Conservation (phyloP, 2,888 invertebrate species). For the Laothoe populi region DNA sequence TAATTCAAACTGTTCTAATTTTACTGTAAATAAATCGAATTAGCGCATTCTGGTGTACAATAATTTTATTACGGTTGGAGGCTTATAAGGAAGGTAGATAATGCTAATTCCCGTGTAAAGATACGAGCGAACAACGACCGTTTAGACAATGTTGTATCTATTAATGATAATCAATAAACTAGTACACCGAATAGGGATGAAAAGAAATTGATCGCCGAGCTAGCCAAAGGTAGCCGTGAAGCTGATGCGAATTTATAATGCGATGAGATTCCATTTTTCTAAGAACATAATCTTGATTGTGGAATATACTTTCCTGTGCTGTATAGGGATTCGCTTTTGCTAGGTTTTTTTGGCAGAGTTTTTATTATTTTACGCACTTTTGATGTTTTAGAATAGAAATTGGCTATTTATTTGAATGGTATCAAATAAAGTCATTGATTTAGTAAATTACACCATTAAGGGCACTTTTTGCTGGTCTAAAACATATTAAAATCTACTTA, state of each 20-base stretch:
- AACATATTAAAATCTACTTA: no score
- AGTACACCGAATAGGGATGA: slow-evolving; percentile 19
- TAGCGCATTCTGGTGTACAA: slow-evolving; percentile 41
- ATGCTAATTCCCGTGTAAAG: slow-evolving; percentile 42
- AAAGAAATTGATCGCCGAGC: slow-evolving; percentile 21
- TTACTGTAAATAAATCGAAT: slow-evolving; percentile 51
- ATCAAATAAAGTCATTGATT: no score
- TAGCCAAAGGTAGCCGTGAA: neutral
- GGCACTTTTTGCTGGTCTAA: no score
- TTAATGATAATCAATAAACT: slow-evolving; percentile 26
- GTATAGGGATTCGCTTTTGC: neutral
- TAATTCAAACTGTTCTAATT: slow-evolving; percentile 44
- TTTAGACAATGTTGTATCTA: slow-evolving; percentile 27
- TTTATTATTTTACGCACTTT: neutral
- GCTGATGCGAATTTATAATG: slow-evolving; percentile 18
- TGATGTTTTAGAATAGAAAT: neutral
- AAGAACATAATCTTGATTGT: slow-evolving; percentile 3
- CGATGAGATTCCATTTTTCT: slow-evolving; percentile 16
- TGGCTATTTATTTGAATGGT: no score
- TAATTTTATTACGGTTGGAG: slow-evolving; percentile 40
- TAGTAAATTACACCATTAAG: no score
- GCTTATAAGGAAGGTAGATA: slow-evolving; percentile 55
- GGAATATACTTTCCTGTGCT: neutral
- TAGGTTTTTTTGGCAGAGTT: neutral
- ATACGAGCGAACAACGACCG: slow-evolving; percentile 23